These are phyloP conservation scores for Drosophila subobscura DNA, from an alignment of 1,140 invertebrate species.

Conservation along the genomic window DNA sequence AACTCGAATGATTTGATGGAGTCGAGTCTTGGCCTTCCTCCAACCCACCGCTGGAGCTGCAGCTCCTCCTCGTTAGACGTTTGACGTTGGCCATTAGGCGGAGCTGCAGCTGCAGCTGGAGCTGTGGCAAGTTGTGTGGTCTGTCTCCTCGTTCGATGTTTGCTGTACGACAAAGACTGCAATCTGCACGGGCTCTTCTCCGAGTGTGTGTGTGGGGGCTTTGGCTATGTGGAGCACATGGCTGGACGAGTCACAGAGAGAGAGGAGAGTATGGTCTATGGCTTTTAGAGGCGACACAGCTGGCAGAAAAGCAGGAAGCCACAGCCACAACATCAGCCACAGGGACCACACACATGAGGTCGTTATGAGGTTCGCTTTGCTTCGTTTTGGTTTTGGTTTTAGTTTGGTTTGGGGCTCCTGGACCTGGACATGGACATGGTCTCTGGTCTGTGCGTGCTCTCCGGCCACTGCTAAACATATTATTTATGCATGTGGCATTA, in stretches of 20 bases:
- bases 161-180: too few species aligned
- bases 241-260: conserved; percentile 24
- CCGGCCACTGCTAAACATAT: conserved; percentile 30
- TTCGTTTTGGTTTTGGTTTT: conserved; percentile 32
- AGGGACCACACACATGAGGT: conserved; percentile 69
- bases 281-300: conserved; percentile 56
- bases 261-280: conserved; percentile 19
- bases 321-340: conserved; percentile 33
- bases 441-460: conserved; percentile 4
- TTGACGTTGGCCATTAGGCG: conserved; percentile 41
- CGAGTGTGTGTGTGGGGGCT: conserved; percentile 30
- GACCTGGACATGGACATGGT: neutral
- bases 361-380: conserved; percentile 19
- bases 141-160: conserved; percentile 19
- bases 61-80: conserved; percentile 48
- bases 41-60: conserved; percentile 28
- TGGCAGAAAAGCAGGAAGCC: conserved; percentile 45
- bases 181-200: neutral
- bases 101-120: conserved; percentile 10
- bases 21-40: neutral
- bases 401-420: conserved; percentile 27
- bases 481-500: conserved; percentile 67
- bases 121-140: conserved; percentile 57
- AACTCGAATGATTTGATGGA: conserved; percentile 64
- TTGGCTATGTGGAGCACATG: conserved; percentile 49